A percentile compares a stretch with the other conserved stretches of the same genome.
phyloP scores from a whole-genome alignment of 2,113 vertebrate species.

The Puffinus mauretanicus region DNA sequence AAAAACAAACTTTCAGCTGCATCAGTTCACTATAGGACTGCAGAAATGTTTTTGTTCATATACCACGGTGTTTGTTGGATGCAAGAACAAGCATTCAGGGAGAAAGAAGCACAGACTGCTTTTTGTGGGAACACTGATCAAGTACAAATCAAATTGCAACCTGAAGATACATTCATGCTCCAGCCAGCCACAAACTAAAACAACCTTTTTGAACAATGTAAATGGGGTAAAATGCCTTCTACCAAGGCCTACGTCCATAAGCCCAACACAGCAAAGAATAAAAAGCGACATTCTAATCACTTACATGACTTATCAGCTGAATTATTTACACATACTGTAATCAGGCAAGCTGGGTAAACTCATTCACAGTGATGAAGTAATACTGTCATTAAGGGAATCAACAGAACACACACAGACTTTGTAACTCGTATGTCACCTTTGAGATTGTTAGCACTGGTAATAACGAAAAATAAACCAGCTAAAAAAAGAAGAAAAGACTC shows the following conservation, averaged over 20 bases:
- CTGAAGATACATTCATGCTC: background rate
- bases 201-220: background rate
- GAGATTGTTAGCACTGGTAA: background rate
- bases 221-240: background rate
- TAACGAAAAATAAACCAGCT: background rate
- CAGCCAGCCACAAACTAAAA: background rate
- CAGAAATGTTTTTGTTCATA: background rate
- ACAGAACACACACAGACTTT: background rate
- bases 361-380: background rate
- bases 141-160: background rate
- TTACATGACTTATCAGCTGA: background rate
- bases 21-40: background rate
- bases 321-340: background rate
- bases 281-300: background rate
- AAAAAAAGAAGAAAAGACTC: background rate
- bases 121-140: background rate
- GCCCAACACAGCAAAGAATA: background rate
- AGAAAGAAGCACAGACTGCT: background rate
- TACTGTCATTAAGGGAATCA: background rate
- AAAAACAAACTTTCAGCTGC: background rate
- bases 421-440: background rate
- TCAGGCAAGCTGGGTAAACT: background rate
- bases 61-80: background rate
- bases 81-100: background rate
- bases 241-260: background rate